Conservation (phyloP, 2,888 invertebrate genomes). For the Aethes cnicana region DNA sequence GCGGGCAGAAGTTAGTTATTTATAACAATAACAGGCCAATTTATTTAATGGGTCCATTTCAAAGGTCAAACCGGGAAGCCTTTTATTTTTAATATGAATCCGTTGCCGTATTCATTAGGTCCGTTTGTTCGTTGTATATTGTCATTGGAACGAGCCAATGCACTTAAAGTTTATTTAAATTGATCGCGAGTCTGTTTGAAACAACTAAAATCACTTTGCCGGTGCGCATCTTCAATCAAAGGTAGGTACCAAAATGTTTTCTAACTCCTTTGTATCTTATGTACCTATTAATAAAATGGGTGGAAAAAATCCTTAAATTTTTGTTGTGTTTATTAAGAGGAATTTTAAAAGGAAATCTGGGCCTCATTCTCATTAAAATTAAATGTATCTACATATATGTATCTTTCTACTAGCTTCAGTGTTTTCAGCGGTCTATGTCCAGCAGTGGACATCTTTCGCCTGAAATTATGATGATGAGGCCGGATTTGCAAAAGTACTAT, state of each 20-base stretch:
- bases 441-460: no score
- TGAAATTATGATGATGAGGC: no score
- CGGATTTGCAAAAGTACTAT: no score
- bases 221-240: constrained; percentile 8
- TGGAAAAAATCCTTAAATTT: no score
- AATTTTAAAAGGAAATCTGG: no score
- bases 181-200: constrained; percentile 30
- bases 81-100: constrained; percentile 36
- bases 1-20: no score
- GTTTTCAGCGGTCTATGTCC: no score
- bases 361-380: no score
- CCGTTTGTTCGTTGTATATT: constrained; percentile 42
- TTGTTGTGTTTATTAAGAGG: no score
- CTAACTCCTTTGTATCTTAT: not conserved
- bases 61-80: not conserved
- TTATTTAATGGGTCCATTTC: not conserved
- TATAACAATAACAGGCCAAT: no score
- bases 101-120: constrained; percentile 38
- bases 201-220: constrained; percentile 6
- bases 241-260: not conserved
- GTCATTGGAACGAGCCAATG: constrained; percentile 42
- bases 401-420: no score
- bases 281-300: not conserved
- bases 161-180: constrained; percentile 48
- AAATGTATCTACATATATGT: no score